Percentiles rank a stretch among this genome's conserved stretches.
phyloP scores from a whole-genome alignment of 2,113 vertebrate genomes.

The Mesoclemmys tuberculata region DNA sequence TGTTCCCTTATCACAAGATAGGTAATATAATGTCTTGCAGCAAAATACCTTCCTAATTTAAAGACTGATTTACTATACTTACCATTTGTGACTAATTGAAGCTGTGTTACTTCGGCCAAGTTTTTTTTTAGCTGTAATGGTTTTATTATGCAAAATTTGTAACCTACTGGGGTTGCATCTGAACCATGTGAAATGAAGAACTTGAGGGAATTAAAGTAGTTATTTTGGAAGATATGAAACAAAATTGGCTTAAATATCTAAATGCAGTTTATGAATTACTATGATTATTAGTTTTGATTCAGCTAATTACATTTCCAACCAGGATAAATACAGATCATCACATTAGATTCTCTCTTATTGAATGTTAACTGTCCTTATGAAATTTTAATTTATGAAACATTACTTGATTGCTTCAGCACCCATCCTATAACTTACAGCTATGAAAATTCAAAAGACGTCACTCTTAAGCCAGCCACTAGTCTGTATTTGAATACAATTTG shows the following conservation, averaged over 20 bases:
- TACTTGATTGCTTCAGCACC: not conserved
- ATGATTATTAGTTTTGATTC: constrained; percentile 36
- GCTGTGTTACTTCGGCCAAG: not conserved
- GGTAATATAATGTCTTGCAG: not conserved
- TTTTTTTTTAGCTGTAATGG: not conserved
- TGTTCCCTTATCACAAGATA: not conserved
- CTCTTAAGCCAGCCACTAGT: not conserved
- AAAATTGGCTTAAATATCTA: not conserved
- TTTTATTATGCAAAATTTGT: not conserved
- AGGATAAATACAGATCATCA: not conserved
- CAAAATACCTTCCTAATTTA: not conserved
- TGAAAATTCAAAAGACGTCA: not conserved
- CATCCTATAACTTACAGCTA: not conserved
- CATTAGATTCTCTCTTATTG: not conserved
- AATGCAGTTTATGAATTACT: not conserved
- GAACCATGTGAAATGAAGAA: not conserved
- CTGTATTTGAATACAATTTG: not conserved
- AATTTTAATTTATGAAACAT: constrained; percentile 12
- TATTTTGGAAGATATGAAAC: not conserved
- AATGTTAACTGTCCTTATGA: constrained; percentile 17
- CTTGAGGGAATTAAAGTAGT: not conserved
- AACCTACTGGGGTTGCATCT: not conserved
- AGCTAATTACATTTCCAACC: constrained; percentile 12
- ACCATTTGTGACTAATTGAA: not conserved
- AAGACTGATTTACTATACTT: not conserved